Percentiles rank a stretch among this genome's conserved stretches.
Conservation (phyloP, 1,140 invertebrate genomes). For the Octopus sinensis region DNA sequence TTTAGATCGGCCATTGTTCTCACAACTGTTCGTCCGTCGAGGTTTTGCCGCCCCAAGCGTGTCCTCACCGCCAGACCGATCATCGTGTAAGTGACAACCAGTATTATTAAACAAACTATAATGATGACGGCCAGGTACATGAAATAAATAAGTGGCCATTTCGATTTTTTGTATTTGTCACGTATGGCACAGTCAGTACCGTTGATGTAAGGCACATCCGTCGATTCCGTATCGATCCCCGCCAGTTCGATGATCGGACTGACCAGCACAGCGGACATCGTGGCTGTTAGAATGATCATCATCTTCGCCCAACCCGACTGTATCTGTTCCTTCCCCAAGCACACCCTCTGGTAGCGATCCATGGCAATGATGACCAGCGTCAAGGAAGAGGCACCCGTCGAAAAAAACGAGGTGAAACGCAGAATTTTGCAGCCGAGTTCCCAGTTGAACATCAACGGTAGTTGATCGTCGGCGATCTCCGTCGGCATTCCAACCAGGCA, state of each 20-base stretch:
- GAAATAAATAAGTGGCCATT: not conserved
- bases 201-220: not conserved
- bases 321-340: slow-evolving; percentile 22
- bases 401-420: slow-evolving; percentile 21
- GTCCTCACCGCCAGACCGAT: not conserved
- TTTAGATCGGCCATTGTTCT: not conserved
- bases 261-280: not conserved
- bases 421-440: slow-evolving; percentile 16
- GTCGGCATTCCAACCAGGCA: slow-evolving; percentile 15
- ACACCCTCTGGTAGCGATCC: slow-evolving; percentile 27
- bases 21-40: not conserved
- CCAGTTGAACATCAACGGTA: slow-evolving; percentile 12
- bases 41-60: not conserved
- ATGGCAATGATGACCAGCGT: slow-evolving; percentile 27
- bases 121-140: not conserved
- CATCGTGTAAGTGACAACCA: not conserved
- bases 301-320: not conserved
- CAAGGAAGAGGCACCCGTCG: slow-evolving; percentile 20
- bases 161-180: slow-evolving; percentile 8
- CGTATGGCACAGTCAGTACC: slow-evolving; percentile 5
- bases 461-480: slow-evolving; percentile 14
- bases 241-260: slow-evolving; percentile 3
- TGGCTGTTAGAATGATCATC: not conserved
- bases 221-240: not conserved
- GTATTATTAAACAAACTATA: not conserved